A percentile compares a stretch with the other conserved stretches of the same genome.
phyloP scores from a whole-genome alignment of 2,113 vertebrate genomes.

The Hymenochirus boettgeri region DNA sequence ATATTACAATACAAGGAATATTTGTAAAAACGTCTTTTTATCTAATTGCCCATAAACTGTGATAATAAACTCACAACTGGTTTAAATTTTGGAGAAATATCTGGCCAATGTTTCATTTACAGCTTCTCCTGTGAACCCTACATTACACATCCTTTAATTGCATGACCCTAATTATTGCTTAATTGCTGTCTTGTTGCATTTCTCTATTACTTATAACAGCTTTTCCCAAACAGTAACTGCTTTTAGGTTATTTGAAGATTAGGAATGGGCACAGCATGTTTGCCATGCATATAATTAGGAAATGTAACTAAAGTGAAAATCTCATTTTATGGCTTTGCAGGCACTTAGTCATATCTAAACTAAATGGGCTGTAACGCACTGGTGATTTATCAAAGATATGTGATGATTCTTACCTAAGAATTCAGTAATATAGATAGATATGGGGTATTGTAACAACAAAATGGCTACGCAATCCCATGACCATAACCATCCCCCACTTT shows the following conservation, averaged over 20 bases:
- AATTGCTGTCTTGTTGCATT: constrained; percentile 29
- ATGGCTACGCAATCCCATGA: too few relatives aligned
- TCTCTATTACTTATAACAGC: constrained; percentile 34
- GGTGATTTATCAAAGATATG: too few relatives aligned
- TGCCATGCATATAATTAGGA: constrained; percentile 22
- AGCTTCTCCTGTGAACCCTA: constrained; percentile 8
- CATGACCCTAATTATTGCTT: constrained; percentile 37
- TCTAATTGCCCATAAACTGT: too few relatives aligned
- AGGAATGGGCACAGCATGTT: constrained; percentile 21
- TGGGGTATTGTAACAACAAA: too few relatives aligned
- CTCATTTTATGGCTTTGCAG: constrained; percentile 23
- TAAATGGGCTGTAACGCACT: too few relatives aligned
- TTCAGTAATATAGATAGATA: too few relatives aligned
- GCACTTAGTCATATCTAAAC: constrained; percentile 5
- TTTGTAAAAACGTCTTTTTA: too few relatives aligned
- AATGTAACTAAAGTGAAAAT: constrained; percentile 34
- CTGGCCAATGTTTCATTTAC: constrained; percentile 13
- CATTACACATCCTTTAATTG: constrained; percentile 35
- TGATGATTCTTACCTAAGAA: too few relatives aligned
- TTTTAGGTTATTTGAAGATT: constrained; percentile 34
- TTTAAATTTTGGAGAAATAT: too few relatives aligned
- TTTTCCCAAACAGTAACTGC: constrained; percentile 25
- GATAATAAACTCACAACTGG: too few relatives aligned
- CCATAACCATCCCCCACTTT: too few relatives aligned
- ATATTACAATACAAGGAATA: too few relatives aligned